Evolutionary conservation across 1,140 invertebrate genomes (phyloP).

Genomic region (Bombus superbus): DNA sequence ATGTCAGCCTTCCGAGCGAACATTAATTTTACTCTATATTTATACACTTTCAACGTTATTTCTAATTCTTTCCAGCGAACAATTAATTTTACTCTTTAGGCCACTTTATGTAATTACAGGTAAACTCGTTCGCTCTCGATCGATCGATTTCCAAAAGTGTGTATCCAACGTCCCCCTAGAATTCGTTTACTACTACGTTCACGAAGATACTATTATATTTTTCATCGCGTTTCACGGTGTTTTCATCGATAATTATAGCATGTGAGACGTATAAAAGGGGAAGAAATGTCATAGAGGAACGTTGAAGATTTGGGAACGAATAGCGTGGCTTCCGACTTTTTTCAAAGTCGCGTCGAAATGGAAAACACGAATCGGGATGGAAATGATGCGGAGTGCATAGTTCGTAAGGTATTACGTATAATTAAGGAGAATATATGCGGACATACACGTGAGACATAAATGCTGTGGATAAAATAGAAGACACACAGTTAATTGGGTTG

Average conservation of each 20-base stretch:
- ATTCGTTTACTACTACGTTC: constrained; percentile 14
- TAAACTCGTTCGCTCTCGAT: neutral
- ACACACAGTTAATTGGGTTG: constrained; percentile 41
- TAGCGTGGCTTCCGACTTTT: neutral
- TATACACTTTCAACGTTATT: too few relatives aligned
- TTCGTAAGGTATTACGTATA: constrained; percentile 37
- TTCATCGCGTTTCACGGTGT: constrained; percentile 28
- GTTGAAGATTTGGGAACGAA: too few relatives aligned
- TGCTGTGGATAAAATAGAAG: constrained; percentile 36
- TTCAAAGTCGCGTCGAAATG: too few relatives aligned
- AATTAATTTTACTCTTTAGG: too few relatives aligned
- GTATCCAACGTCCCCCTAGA: neutral
- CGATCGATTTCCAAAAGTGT: constrained; percentile 3
- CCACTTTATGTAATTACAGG: neutral
- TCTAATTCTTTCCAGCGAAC: too few relatives aligned
- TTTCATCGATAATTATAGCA: neutral
- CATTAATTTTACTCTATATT: too few relatives aligned
- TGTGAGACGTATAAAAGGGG: too few relatives aligned
- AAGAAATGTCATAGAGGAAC: neutral
- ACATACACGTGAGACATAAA: constrained; percentile 8
- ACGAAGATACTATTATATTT: constrained; percentile 18
- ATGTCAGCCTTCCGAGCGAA: too few relatives aligned
- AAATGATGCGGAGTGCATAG: neutral
- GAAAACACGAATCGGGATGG: neutral
- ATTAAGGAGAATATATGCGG: constrained; percentile 36